Evolutionary conservation across 2,888 invertebrate species (phyloP).

Genomic region (Folsomia manolachei): DNA sequence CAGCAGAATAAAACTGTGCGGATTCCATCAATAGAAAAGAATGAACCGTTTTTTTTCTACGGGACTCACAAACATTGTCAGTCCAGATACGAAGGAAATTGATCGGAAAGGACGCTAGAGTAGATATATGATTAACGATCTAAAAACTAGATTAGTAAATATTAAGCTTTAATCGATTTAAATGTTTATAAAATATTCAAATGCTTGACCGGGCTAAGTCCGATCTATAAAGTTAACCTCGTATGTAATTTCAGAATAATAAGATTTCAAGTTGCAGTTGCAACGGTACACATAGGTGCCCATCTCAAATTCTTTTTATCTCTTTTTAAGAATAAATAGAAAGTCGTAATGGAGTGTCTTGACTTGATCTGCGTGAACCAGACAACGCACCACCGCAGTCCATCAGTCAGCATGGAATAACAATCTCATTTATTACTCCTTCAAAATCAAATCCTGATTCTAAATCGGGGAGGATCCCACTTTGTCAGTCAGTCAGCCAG

Average conservation of each 20-base stretch:
- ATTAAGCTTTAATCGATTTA: not conserved
- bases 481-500: constrained; percentile 31
- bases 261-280: not conserved
- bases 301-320: not conserved
- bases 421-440: constrained; percentile 3
- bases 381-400: not conserved
- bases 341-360: no score
- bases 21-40: not conserved
- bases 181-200: constrained; percentile 3
- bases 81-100: not conserved
- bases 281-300: no score
- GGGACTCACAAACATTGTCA: not conserved
- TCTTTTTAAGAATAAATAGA: no score
- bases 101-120: not conserved
- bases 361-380: not conserved
- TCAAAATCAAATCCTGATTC: not conserved
- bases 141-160: not conserved
- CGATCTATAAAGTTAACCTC: no score
- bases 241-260: not conserved
- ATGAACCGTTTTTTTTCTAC: not conserved
- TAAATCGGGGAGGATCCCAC: constrained; percentile 32
- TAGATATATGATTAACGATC: not conserved
- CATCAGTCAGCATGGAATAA: not conserved
- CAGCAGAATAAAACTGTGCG: not conserved
- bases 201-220: not conserved